A percentile compares a stretch with the other conserved stretches of the same genome.
Evolutionary conservation across 1,140 invertebrate species (phyloP).

Genomic region (Euura lappo): DNA sequence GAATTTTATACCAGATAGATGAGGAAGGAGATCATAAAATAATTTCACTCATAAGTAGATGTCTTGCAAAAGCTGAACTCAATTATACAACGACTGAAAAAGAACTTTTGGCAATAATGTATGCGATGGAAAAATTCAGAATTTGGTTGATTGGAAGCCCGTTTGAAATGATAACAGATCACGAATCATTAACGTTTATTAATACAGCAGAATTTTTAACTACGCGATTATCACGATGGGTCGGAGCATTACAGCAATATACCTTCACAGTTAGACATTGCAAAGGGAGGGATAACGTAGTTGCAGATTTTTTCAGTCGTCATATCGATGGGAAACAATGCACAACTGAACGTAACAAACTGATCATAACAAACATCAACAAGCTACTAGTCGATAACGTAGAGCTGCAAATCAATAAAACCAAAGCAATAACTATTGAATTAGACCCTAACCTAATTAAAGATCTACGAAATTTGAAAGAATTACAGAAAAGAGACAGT

Average conservation of each 20-base stretch:
- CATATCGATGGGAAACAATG: slow-evolving; percentile 12
- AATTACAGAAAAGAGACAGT: neutral
- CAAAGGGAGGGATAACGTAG: slow-evolving; percentile 21
- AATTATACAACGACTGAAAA: too few relatives aligned
- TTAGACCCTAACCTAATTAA: neutral
- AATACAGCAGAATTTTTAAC: slow-evolving; percentile 14
- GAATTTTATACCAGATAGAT: slow-evolving; percentile 15
- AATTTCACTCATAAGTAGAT: too few relatives aligned
- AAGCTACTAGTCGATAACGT: neutral
- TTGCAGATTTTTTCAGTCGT: slow-evolving; percentile 25
- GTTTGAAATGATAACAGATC: slow-evolving; percentile 27
- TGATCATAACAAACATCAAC: neutral
- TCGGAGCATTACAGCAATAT: slow-evolving; percentile 21
- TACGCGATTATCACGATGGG: slow-evolving; percentile 22
- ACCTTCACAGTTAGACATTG: slow-evolving; percentile 17
- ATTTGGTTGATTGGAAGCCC: slow-evolving; percentile 6
- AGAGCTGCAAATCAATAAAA: neutral
- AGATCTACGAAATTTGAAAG: neutral
- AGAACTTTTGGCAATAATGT: too few relatives aligned
- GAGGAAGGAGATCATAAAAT: too few relatives aligned
- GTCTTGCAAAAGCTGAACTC: too few relatives aligned
- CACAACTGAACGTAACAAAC: neutral
- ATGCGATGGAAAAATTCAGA: too few relatives aligned
- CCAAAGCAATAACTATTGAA: neutral
- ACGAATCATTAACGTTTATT: slow-evolving; percentile 24